A percentile compares a stretch with the other conserved stretches of the same genome.
phyloP scores from a whole-genome alignment of 2,797 vertebrate genomes.

The Paedocypris micromegethes region DNA sequence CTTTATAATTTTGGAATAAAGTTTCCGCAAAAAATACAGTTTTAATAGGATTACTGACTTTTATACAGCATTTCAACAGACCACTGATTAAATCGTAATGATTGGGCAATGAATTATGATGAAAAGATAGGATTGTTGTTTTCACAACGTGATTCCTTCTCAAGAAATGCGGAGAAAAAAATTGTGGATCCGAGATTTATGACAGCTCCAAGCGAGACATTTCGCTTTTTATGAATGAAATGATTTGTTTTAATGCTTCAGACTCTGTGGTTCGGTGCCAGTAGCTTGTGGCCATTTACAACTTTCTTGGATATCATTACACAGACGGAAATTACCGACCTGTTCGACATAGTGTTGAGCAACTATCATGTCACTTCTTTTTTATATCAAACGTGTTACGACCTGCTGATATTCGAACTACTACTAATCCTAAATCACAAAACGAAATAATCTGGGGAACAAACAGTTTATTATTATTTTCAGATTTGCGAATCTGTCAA shows the following conservation, averaged over 20 bases:
- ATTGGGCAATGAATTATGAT: constrained; percentile 20
- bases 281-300: constrained; percentile 32
- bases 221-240: constrained; percentile 13
- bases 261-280: constrained; percentile 2
- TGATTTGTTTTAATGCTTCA: constrained; percentile 3
- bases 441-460: no score
- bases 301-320: constrained; percentile 24
- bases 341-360: constrained; percentile 16
- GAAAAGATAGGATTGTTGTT: constrained; percentile 4
- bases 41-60: constrained; percentile 25
- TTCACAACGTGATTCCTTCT: constrained; percentile 23
- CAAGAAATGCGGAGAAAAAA: constrained; percentile 1
- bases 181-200: neutral
- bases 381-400: constrained; percentile 12
- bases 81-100: constrained; percentile 11
- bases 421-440: no score
- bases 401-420: neutral
- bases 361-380: constrained; percentile 1
- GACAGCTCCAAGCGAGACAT: constrained; percentile 22
- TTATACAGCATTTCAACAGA: constrained; percentile 35
- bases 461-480: no score
- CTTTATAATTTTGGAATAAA: no score
- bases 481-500: no score
- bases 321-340: constrained; percentile 27
- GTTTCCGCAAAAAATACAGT: neutral